Base-by-base conservation (phyloP, 2,113 vertebrate species). In the Ranitomeya imitator region DNA sequence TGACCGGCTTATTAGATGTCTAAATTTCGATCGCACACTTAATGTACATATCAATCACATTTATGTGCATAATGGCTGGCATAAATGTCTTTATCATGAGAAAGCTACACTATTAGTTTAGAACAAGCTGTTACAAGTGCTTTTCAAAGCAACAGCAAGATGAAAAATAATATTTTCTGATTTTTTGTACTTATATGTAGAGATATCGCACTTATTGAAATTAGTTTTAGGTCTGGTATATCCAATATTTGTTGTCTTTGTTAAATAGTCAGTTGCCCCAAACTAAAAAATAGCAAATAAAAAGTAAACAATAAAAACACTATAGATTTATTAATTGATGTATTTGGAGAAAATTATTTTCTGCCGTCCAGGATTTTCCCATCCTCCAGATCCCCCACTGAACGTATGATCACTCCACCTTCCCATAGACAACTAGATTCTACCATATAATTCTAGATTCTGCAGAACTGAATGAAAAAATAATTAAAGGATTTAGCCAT, bases 1-100 rank as follows among this genome's bases (percentile, higher is more conserved):
- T 78, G 67, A 83, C 57, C 80, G 8, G 55, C 79, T 84, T 88
- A 88, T 84, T 83, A 54, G 69, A 78, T 67, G 81, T 88, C 87
- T 78, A 88, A 84, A 84, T 83, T 88, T 83, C 81, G 87, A 88
- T 84, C n/a, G 79, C 80, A 84, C 59, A 52, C 67, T 83, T 88
- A 83, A 88, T 88, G 80, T 76, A 88, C 80, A 83, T 83, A 88
- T 88, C 87, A 83, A 88, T 88, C 80, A 88, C 55, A 88, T 88
- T 83, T 77, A 88, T 78, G 87, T 77, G 87, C 71, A 88, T 63
- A 83, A 74, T 83, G 67, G 55, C 55, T 74, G 54, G 19, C 15
- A 88, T 76, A 76, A 81, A 83, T 83, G 76, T 82, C 67, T 83
- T 88, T 37, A 83, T 82, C 86, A 83, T 19, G 76, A 81, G 78